These are phyloP conservation scores for Steatornis caripensis DNA, from an alignment of 2,113 vertebrate species.

Conservation along the genomic window DNA sequence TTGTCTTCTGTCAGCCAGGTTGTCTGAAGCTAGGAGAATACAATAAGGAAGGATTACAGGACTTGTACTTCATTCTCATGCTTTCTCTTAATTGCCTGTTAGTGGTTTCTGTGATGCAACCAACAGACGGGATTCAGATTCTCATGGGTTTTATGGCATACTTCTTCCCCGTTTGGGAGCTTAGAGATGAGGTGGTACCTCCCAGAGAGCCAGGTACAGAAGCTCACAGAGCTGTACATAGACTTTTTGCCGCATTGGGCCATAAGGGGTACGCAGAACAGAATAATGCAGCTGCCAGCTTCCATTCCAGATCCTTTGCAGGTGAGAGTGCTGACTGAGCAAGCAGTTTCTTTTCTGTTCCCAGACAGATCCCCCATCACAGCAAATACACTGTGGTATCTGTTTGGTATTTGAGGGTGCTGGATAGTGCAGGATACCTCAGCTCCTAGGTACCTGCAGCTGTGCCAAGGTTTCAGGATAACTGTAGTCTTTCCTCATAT, in stretches of 20 bases:
- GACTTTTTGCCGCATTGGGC: neutral
- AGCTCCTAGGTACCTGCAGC: neutral
- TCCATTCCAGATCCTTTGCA: neutral
- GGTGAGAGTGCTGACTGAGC: neutral
- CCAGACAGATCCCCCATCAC: neutral
- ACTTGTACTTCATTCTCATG: neutral
- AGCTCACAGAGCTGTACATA: neutral
- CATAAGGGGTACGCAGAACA: neutral
- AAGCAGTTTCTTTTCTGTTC: neutral
- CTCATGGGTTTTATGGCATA: neutral
- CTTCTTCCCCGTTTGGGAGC: neutral
- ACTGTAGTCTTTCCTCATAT: neutral
- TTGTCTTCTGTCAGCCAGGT: neutral
- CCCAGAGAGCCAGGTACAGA: neutral
- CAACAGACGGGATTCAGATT: neutral
- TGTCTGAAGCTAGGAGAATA: neutral
- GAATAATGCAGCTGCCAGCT: neutral
- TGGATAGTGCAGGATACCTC: neutral
- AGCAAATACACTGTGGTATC: neutral
- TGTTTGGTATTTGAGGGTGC: neutral
- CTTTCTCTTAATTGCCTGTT: neutral
- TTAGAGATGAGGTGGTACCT: neutral
- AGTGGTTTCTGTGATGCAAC: neutral
- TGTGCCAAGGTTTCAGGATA: neutral
- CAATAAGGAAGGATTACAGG: neutral